A percentile compares a stretch with the other conserved stretches of the same genome.
Conservation (phyloP, 1,140 invertebrate species). For the Cherax quadricarinatus region DNA sequence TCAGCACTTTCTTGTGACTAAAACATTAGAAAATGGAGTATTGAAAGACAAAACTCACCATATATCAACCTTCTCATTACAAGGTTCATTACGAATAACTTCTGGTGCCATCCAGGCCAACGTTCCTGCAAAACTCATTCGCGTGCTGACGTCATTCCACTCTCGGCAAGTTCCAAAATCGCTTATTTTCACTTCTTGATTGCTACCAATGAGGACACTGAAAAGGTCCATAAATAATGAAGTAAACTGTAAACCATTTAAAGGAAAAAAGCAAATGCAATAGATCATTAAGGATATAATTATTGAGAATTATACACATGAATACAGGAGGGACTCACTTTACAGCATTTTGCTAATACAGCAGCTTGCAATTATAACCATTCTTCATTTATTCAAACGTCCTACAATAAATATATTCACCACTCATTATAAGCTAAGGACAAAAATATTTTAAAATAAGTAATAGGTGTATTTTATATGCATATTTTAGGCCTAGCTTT, state of each 20-base stretch:
- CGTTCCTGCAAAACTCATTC: constrained; percentile 98
- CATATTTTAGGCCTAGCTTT: no score
- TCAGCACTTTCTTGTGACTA: no score
- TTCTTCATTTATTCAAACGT: no score
- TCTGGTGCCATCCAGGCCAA: constrained; percentile 99
- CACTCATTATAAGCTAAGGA: no score
- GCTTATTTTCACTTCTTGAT: constrained; percentile 95
- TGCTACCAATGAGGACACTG: constrained; percentile 94
- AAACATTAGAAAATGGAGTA: neutral
- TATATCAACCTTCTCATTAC: constrained; percentile 97
- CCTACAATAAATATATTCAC: no score
- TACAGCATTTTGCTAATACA: no score
- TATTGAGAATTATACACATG: neutral
- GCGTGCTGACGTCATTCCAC: constrained; percentile 96
- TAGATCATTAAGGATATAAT: neutral
- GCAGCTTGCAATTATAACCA: no score
- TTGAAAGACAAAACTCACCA: constrained; percentile 80
- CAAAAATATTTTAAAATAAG: no score
- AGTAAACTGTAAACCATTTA: constrained; percentile 35
- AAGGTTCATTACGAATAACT: constrained; percentile 96
- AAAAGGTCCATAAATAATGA: constrained; percentile 75
- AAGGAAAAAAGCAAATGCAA: neutral
- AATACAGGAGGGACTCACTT: neutral
- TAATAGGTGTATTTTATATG: no score
- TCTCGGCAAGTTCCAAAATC: constrained; percentile 98